Conservation (phyloP, 2,797 vertebrate species). For the Argentina silus region DNA sequence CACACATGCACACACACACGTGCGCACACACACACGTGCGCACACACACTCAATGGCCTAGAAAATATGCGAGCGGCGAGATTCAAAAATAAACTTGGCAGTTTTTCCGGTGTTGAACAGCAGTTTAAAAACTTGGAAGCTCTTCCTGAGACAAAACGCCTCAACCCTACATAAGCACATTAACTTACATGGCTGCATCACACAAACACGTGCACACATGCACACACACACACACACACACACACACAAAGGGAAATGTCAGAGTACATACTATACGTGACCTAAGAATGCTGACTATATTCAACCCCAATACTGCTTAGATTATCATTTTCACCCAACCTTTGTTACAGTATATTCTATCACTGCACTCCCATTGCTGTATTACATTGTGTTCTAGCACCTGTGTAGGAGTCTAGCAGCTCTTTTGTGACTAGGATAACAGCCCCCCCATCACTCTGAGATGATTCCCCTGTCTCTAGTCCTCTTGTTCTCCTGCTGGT, state of each 20-base stretch:
- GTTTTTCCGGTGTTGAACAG: background rate
- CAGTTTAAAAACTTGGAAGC: background rate
- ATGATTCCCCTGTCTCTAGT: conserved; percentile 33
- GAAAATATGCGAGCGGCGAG: background rate
- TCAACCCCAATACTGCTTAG: background rate
- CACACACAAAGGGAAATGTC: conserved; percentile 8
- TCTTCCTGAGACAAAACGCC: conserved; percentile 15
- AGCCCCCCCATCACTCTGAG: conserved; percentile 41
- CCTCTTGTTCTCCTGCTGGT: conserved; percentile 31
- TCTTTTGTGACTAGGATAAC: conserved; percentile 45
- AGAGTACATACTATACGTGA: background rate
- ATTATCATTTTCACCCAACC: background rate
- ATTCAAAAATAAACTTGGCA: background rate
- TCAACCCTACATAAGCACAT: conserved; percentile 24
- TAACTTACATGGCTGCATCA: conserved; percentile 10
- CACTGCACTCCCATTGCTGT: background rate
- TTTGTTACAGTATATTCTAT: background rate
- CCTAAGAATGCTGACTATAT: conserved; percentile 15
- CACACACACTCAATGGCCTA: background rate
- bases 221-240: conserved; percentile 8
- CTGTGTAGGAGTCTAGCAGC: background rate
- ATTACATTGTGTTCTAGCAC: background rate
- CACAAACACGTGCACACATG: conserved; percentile 2
- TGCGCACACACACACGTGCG: background rate
- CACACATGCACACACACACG: background rate